Evolutionary conservation across 2,888 invertebrate genomes (phyloP).

Genomic region (Cataglyphis livida): DNA sequence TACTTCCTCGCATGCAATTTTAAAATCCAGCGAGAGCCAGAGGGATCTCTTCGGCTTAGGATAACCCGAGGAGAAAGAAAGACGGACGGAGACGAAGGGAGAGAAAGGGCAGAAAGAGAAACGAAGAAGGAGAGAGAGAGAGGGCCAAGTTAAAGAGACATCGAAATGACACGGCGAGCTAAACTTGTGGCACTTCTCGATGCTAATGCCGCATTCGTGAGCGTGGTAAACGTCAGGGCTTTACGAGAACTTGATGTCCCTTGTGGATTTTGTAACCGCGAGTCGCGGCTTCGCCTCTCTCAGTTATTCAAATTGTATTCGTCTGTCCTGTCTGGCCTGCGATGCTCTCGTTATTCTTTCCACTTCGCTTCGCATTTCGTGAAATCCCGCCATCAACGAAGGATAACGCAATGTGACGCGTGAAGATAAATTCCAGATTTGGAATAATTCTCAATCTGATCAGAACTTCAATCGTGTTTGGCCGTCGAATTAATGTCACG

Average conservation of each 20-base stretch:
- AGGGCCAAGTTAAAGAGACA: constrained; percentile 78
- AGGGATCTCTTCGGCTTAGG: constrained; percentile 28
- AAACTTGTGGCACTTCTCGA: constrained; percentile 81
- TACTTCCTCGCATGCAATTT: constrained; percentile 65
- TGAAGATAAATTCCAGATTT: constrained; percentile 46
- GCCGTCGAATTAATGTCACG: constrained; percentile 41
- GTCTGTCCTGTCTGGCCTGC: constrained; percentile 59
- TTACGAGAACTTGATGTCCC: constrained; percentile 78
- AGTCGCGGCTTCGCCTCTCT: constrained; percentile 68
- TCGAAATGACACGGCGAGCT: constrained; percentile 81
- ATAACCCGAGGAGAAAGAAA: constrained; percentile 49
- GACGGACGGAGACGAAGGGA: constrained; percentile 45
- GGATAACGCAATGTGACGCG: constrained; percentile 35
- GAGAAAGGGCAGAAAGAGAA: constrained; percentile 25
- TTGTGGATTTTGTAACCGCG: constrained; percentile 75
- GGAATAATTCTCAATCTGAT: constrained; percentile 42
- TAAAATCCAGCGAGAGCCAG: constrained; percentile 62
- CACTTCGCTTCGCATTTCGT: constrained; percentile 28
- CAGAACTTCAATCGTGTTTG: constrained; percentile 37
- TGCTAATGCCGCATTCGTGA: constrained; percentile 79
- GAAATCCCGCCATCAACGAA: constrained; percentile 36
- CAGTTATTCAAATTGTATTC: constrained; percentile 79
- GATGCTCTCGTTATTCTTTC: constrained; percentile 44
- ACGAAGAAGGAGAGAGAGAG: constrained; percentile 7
- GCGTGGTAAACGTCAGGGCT: constrained; percentile 77